Evolutionary conservation across 2,113 vertebrate species (phyloP).

Genomic region (Lutjanus erythropterus): DNA sequence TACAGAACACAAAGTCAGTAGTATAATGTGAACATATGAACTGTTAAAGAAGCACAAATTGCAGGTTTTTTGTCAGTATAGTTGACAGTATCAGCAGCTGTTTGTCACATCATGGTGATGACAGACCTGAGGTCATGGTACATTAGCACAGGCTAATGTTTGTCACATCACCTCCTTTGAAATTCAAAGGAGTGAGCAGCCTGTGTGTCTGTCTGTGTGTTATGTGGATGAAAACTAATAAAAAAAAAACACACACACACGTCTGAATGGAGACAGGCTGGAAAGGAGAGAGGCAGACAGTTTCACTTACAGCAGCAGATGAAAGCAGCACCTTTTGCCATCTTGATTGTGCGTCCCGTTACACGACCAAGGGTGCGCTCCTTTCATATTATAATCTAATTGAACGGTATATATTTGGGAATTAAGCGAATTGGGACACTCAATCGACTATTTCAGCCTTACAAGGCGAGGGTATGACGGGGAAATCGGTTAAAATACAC

Average conservation of each 20-base stretch:
- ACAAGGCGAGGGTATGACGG: not conserved
- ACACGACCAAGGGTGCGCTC: slow-evolving; percentile 23
- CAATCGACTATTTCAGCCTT: rapidly evolving
- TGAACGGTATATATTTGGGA: not conserved
- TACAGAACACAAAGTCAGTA: not conserved
- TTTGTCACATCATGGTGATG: slow-evolving; percentile 23
- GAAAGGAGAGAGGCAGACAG: not conserved
- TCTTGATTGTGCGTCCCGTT: slow-evolving; percentile 59
- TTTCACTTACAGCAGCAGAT: slow-evolving; percentile 22
- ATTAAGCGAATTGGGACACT: not conserved
- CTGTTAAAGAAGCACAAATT: not conserved
- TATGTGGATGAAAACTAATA: slow-evolving; percentile 31
- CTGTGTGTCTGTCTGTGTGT: too few relatives aligned
- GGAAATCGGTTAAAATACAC: slow-evolving; percentile 56
- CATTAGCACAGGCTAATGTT: slow-evolving; percentile 55
- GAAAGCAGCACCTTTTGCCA: slow-evolving; percentile 68
- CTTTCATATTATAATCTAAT: not conserved
- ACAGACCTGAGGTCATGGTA: slow-evolving; percentile 40
- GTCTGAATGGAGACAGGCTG: not conserved
- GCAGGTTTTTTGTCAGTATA: not conserved
- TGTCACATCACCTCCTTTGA: slow-evolving; percentile 21
- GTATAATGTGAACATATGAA: not conserved
- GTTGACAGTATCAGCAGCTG: slow-evolving; percentile 27
- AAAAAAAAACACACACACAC: too few relatives aligned
- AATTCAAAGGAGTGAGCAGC: not conserved